Base-by-base conservation (phyloP, 2,797 vertebrate species). In the Numenius phaeopus region DNA sequence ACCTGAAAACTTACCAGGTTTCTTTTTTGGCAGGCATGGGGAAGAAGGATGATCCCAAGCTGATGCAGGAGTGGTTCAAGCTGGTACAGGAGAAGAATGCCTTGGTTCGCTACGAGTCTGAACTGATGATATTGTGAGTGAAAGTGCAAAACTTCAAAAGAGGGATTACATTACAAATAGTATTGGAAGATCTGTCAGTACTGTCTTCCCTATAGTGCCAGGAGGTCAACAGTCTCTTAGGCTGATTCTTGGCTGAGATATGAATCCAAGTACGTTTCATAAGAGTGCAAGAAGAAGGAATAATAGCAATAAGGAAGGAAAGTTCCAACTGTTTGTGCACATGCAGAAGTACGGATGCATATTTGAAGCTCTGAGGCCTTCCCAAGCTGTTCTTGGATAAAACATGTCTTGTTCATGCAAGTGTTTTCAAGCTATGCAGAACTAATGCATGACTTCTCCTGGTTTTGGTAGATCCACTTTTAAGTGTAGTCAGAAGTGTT, bases 11-110 rank as follows among this genome's bases (percentile, higher is more conserved):
- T 98, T 91, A 98, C 89, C 89, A 84, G 42, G 67, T 92, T 96
- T 97, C 97, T 98, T 97, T 98, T 95, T 95, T 96, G 96, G 79
- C 98, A 99, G 99, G 99, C 96, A 99, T 99, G 99, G 99, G 99
- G 76, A 99, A 99, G 98, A 99, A 99, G 94, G 99, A 99, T n/a
- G 99, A 99, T 93, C 99, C 99, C 76, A 99, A 99, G 95, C 98
- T 99, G 93, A 99, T 99, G 99, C 99, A 99, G 90, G 99, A 99
- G 96, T 99, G 99, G 99, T 99, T 99, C 98, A 99, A 99, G 92
- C 98, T 99, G 97, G 99, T 99, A 66, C 99, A 99, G 97, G 99
- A 99, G 98, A 99, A 99, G 97, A 99, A 99, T 2, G 99, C 99
- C 47, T 98, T 99, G 98, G 99, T 99, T 97, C 99, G 99, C 98